Evolutionary conservation across 92 coral and sea anemone genomes (phyloP), one percentile per base, ranked within the genome.

Genomic region (Zoanthus sansibaricus): DNA sequence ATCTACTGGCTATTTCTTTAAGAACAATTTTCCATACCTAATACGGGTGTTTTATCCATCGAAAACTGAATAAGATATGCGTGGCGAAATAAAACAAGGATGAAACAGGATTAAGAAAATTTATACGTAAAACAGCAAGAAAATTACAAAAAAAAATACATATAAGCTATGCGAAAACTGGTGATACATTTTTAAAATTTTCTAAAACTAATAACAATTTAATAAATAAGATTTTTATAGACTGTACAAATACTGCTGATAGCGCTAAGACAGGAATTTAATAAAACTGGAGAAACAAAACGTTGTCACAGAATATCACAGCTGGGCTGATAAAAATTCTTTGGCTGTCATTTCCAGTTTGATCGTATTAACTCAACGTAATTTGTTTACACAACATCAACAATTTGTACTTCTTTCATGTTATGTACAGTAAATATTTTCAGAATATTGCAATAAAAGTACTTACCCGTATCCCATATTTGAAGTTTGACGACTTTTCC

Each of bases 381-480:
- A 30, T n/a, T 47, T 32, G 14, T 18, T 44, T 14, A 49, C 42
- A 66, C 61, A 80, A 49, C 61, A 66, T 47, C 73, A 80, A 67
- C 16, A 66, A 64, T 42, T 15, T 49, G 42, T 30, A 20, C 17
- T 16, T 83, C 30, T 42, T 48, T 0, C 12, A 21, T 37, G 42
- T 37, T 37, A 37, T 33, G 67, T 3, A 80, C 17, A n/a, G 45
- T 64, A 80, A 80, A 80, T 75, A 80, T 15, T 33, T 33, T 48
- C 3, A 37, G 42, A 10, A 15, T 7, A 37, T 33, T 49, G 10
- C 66, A 66, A 67, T 67, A 52, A 14, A 8, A 52, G 12, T 30
- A 82, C 93, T 84, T 49, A 96, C 99, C 99, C 10, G 99, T 96
- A 69, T 96, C 99, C 99, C 99, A 96, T 51, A 96, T 94, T 71